Base-by-base conservation (phyloP, 2,888 invertebrate genomes). In the Sycophila texana region DNA sequence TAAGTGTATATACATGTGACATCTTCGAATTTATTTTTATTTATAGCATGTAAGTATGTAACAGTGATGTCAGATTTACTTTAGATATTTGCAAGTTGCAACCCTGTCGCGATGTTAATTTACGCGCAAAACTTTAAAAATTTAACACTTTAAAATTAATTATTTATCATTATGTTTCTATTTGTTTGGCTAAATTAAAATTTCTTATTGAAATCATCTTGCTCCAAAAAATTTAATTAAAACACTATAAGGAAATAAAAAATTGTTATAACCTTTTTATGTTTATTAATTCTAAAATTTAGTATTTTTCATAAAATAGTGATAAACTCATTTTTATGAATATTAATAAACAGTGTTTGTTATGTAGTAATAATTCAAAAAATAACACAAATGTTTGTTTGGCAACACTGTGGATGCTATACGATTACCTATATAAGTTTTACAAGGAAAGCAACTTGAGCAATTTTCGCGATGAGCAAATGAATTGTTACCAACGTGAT, bases 21-120 rank as follows among this genome's bases (percentile, higher is more conserved):
- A 67, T 68, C 16, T 57, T 58, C 26, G 26, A 70, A 55, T 26
- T 70, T 58, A 55, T 63, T 68, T 74, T 80, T 74, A 77, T 80
- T 74, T 77, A 60, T 70, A 77, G 60, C 61, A 77, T 22, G 53
- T 76, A 47, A 77, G 60, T 55, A 77, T 22, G 53, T 76, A 47
- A 53, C 80, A 77, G 66, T 74, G 74, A 30, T 80, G 80, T 73
- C 80, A 77, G 39, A 71, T 74, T 58, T 60, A 63, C 20, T 22
- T 49, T 39, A 18, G 5, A 30, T 2, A 30, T 7, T 16, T n/a
- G 4, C 20, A 51, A 30, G 60, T 22, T 51, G 60, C 61, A 61
- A 51, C 68, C 63, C 60, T 72, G 71, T 10, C 39, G 39, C 47
- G 14, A 20, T 18, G 20, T 60, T 5, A 58, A 1, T 51, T 47